Evolutionary conservation across 2,888 invertebrate genomes (phyloP).

Genomic region (Lepeophtheirus nordmannii): DNA sequence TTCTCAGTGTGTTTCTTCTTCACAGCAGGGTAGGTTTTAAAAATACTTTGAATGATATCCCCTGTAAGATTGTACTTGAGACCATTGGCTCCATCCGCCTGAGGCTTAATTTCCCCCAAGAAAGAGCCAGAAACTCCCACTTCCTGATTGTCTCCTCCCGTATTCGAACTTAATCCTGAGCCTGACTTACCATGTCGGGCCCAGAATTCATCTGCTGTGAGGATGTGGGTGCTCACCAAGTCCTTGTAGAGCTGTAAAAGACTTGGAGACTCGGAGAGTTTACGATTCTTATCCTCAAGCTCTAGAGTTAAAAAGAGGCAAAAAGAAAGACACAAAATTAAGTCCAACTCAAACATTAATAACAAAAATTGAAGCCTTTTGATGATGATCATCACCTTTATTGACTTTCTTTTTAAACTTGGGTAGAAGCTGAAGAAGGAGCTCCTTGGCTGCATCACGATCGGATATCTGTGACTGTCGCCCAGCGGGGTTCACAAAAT

Average conservation of each 20-base stretch:
- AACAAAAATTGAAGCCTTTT: neutral
- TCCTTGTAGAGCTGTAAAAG: slow-evolving; percentile 88
- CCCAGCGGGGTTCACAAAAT: slow-evolving; percentile 62
- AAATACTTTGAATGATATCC: slow-evolving; percentile 94
- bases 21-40: slow-evolving; percentile 96
- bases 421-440: slow-evolving; percentile 73
- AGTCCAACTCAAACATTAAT: neutral
- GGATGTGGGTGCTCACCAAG: slow-evolving; percentile 85
- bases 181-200: slow-evolving; percentile 49
- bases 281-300: slow-evolving; percentile 34
- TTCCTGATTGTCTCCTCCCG: slow-evolving; percentile 43
- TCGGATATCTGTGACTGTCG: slow-evolving; percentile 72
- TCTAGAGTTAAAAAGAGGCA: slow-evolving; percentile 24
- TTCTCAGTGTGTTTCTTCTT: slow-evolving; percentile 88
- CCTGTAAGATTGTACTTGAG: slow-evolving; percentile 89
- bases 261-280: slow-evolving; percentile 74
- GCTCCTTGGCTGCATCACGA: slow-evolving; percentile 78
- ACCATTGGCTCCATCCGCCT: slow-evolving; percentile 90
- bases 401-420: slow-evolving; percentile 84
- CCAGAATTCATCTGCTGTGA: slow-evolving; percentile 97
- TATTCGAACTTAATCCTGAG: slow-evolving; percentile 31
- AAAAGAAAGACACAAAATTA: neutral
- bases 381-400: slow-evolving; percentile 38
- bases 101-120: slow-evolving; percentile 85
- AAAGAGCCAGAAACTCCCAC: slow-evolving; percentile 53